Evolutionary conservation across 2,888 invertebrate species (phyloP).

Genomic region (Drosophila lutescens): DNA sequence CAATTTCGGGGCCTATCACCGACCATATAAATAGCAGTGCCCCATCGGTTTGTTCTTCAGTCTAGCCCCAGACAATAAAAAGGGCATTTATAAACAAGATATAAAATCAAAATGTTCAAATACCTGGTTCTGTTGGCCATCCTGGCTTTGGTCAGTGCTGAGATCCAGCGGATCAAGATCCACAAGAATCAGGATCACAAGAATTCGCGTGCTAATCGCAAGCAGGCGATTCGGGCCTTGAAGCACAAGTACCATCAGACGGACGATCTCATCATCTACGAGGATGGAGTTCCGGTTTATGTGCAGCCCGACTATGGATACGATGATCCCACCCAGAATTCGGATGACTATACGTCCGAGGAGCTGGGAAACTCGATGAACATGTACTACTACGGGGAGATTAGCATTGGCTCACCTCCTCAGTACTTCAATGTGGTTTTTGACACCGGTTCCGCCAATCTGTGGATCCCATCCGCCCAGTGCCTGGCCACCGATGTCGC

Average conservation of each 20-base stretch:
- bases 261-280: constrained; percentile 17
- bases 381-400: constrained; percentile 97
- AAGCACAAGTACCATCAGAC: constrained; percentile 55
- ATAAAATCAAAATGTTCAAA: constrained; percentile 55
- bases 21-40: constrained; percentile 50
- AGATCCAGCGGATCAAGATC: constrained; percentile 69
- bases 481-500: constrained; percentile 96
- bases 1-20: constrained; percentile 30
- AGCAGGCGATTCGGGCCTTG: constrained; percentile 42
- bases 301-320: constrained; percentile 39
- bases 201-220: constrained; percentile 31
- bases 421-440: constrained; percentile 97
- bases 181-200: constrained; percentile 57
- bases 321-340: constrained; percentile 21
- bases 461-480: constrained; percentile 99
- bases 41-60: constrained; percentile 16
- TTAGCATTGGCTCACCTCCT: constrained; percentile 94
- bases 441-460: constrained; percentile 96
- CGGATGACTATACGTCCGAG: constrained; percentile 48
- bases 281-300: constrained; percentile 32
- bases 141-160: constrained; percentile 62
- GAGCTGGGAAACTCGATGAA: constrained; percentile 93
- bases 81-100: constrained; percentile 11
- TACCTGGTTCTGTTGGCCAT: constrained; percentile 58
- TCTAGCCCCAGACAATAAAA: constrained; percentile 40